Evolutionary conservation across 2,888 invertebrate genomes (phyloP), one percentile per base, ranked within the genome.

Genomic region (Aromia moschata): DNA sequence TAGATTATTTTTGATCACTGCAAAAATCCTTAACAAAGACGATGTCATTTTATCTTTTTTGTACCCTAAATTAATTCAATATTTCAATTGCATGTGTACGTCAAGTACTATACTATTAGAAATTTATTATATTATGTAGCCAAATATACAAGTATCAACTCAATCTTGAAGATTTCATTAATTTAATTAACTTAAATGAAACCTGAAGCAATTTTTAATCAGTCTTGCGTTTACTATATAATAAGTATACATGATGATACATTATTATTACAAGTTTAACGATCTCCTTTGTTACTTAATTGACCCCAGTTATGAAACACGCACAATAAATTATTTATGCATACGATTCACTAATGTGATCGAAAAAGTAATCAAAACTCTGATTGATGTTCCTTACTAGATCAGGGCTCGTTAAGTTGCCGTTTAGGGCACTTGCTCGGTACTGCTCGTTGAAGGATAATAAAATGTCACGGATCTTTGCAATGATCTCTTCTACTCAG

Each of bases 401-500:
- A 51, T 69, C 69, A 20, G 73, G 72, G 62, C 82, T 83, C 81
- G 80, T 80, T 71, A 83, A 58, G 67, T 78, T 78, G 69, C 78
- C 79, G 71, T 80, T 79, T 65, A 81, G 83, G 80, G 80, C 80
- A 67, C 73, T 77, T 63, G 77, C 77, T 67, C 80, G 83, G 82
- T 87, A 87, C 82, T 87, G 87, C 82, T 85, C 85, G 81, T 85
- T 86, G 84, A 89, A 89, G 84, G 89, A 88, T 81, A 88, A 85
- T 84, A 89, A 85, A 85, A 89, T 87, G 85, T 87, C 86, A 84
- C 89, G 89, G 86, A 89, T 89, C 86, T 88, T 89, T 87, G 88
- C 88, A 89, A 89, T 89, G 86, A 90, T 90, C 89, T 89, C 89
- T 87, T 89, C 89, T 86, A 90, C 90, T 91, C 91, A 92, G 90